Conservation (phyloP, 2,888 invertebrate species). For the Zaprionus bogoriensis region DNA sequence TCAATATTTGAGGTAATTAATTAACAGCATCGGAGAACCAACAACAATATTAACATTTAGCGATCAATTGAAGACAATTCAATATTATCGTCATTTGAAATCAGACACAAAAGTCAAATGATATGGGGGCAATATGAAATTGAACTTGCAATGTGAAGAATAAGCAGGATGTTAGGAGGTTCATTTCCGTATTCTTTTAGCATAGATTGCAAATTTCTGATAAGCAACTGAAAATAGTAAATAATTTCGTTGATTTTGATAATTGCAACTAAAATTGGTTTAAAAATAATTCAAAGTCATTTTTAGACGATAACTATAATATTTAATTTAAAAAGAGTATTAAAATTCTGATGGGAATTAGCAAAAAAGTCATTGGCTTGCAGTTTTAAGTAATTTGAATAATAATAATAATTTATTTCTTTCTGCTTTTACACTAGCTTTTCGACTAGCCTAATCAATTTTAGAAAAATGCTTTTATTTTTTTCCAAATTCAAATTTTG, state of each 20-base stretch:
- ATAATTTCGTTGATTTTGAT: not conserved
- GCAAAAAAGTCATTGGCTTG: not conserved
- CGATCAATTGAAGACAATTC: constrained; percentile 66
- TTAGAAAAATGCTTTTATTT: too few species aligned
- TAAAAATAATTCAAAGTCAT: fast-evolving
- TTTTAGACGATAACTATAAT: not conserved
- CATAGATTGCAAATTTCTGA: too few species aligned
- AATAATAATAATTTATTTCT: too few species aligned
- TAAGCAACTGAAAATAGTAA: not conserved
- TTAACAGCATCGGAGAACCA: constrained; percentile 61
- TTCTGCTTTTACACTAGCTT: too few species aligned
- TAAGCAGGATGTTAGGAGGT: too few species aligned
- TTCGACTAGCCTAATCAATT: too few species aligned
- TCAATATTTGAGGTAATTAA: constrained; percentile 79
- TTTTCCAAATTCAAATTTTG: too few species aligned
- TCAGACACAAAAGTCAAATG: constrained; percentile 19
- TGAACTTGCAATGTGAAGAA: not conserved
- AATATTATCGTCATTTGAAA: constrained; percentile 31
- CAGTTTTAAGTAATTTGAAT: too few species aligned
- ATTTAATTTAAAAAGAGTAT: not conserved
- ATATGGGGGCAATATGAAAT: constrained; percentile 1
- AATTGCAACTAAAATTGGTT: not conserved
- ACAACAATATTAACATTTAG: constrained; percentile 67
- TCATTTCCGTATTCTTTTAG: too few species aligned
- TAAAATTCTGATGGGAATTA: not conserved